Evolutionary conservation across 1,140 invertebrate genomes (phyloP).

Genomic region (Portunus trituberculatus): DNA sequence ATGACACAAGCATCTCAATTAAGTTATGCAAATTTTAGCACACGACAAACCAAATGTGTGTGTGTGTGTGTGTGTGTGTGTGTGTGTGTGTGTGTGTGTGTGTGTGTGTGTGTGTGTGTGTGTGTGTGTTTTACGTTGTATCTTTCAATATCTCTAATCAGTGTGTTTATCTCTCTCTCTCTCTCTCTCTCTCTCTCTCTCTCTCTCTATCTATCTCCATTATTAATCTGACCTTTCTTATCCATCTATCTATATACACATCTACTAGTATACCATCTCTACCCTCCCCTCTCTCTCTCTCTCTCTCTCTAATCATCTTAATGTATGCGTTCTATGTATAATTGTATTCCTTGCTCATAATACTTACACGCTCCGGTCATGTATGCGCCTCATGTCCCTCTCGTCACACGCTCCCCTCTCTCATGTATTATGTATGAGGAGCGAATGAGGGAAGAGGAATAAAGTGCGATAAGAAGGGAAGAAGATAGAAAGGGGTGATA

Average conservation of each 20-base stretch:
- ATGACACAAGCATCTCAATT: slow-evolving; percentile 1
- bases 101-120: not conserved
- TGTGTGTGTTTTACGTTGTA: not conserved
- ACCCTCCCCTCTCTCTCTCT: too few species aligned
- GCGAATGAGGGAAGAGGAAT: not conserved
- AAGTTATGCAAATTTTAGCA: slow-evolving; percentile 3
- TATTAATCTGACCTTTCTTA: too few species aligned
- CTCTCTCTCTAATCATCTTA: too few species aligned
- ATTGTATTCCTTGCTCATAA: too few species aligned
- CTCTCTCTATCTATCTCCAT: too few species aligned
- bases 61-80: not conserved
- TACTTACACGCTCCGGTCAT: too few species aligned
- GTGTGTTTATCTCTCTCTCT: not conserved
- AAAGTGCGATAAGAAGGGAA: not conserved
- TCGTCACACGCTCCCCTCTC: too few species aligned
- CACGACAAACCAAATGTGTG: not conserved
- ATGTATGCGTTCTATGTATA: too few species aligned
- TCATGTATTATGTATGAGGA: not conserved
- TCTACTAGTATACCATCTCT: too few species aligned
- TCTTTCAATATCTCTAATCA: not conserved
- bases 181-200: too few species aligned
- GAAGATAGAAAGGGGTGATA: not conserved
- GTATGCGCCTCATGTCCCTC: too few species aligned
- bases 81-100: not conserved
- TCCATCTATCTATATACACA: too few species aligned